phyloP scores from a whole-genome alignment of 1,140 invertebrate species.

The Philaenus spumarius region DNA sequence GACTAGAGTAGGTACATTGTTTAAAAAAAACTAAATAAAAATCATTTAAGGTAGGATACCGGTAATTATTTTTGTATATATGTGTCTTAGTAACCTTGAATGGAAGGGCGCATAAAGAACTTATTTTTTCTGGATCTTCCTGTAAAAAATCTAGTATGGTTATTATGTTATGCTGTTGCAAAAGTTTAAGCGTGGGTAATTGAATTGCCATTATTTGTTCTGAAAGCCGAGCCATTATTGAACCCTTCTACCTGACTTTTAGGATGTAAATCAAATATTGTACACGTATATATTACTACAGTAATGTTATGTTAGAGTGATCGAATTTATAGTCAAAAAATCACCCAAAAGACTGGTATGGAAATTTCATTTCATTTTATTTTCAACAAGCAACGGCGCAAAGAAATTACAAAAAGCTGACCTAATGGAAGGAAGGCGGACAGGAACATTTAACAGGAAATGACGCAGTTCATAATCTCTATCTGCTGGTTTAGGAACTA shows the following conservation, averaged over 20 bases:
- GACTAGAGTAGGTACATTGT: neutral
- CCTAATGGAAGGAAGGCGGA: too few relatives aligned
- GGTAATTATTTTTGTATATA: conserved; percentile 11
- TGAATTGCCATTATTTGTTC: conserved; percentile 36
- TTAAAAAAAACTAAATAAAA: neutral
- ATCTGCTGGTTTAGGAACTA: too few relatives aligned
- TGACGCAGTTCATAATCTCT: too few relatives aligned
- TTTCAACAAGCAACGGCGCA: neutral
- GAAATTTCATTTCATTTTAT: neutral
- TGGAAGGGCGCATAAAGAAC: conserved; percentile 36
- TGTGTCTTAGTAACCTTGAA: conserved; percentile 39
- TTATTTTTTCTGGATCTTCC: conserved; percentile 43
- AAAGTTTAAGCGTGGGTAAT: conserved; percentile 40
- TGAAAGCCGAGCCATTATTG: conserved; percentile 1
- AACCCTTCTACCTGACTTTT: neutral
- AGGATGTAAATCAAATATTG: conserved; percentile 15
- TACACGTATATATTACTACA: neutral
- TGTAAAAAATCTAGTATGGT: conserved; percentile 52
- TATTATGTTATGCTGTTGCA: conserved; percentile 46
- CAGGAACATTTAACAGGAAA: too few relatives aligned
- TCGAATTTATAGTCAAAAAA: neutral
- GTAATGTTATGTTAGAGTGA: neutral
- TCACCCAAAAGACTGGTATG: neutral
- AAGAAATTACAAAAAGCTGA: too few relatives aligned
- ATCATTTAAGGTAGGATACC: neutral